Evolutionary conservation across 2,113 vertebrate species (phyloP).

Genomic region (Lepidothrix coronata): DNA sequence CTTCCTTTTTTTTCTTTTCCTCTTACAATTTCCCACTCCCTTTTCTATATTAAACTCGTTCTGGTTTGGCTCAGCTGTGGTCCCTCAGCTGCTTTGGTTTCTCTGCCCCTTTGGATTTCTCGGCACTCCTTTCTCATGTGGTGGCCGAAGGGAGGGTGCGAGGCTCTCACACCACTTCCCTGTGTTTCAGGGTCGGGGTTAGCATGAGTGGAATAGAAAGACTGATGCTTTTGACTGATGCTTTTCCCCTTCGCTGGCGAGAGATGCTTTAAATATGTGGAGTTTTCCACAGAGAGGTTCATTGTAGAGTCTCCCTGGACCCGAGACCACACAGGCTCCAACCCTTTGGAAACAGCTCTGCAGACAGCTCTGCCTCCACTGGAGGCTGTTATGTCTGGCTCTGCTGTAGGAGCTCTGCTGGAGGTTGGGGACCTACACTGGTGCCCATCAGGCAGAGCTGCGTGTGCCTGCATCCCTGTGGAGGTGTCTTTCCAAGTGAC

Average conservation of each 20-base stretch:
- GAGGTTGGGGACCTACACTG: neutral
- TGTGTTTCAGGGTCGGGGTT: accelerated
- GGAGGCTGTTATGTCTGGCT: conserved; percentile 35
- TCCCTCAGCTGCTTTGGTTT: neutral
- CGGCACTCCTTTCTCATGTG: accelerated
- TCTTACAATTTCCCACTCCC: conserved; percentile 55
- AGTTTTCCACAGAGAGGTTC: conserved; percentile 57
- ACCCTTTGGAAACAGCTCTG: conserved; percentile 4
- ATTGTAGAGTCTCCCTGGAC: conserved; percentile 43
- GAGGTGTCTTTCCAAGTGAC: neutral
- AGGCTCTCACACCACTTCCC: neutral
- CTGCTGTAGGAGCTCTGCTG: neutral
- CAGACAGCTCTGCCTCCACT: conserved; percentile 33
- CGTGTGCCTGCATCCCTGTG: neutral
- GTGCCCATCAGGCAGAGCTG: neutral
- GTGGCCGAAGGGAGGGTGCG: accelerated
- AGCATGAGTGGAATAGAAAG: neutral
- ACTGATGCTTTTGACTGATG: neutral
- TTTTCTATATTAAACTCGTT: neutral
- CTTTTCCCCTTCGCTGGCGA: neutral
- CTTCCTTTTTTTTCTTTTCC: conserved; percentile 22
- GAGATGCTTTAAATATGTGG: conserved; percentile 48
- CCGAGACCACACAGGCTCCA: conserved; percentile 44
- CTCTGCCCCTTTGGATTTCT: neutral
- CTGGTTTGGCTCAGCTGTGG: neutral